Evolutionary conservation across 1,140 invertebrate genomes (phyloP).

Genomic region (Drosophila grimshawi): DNA sequence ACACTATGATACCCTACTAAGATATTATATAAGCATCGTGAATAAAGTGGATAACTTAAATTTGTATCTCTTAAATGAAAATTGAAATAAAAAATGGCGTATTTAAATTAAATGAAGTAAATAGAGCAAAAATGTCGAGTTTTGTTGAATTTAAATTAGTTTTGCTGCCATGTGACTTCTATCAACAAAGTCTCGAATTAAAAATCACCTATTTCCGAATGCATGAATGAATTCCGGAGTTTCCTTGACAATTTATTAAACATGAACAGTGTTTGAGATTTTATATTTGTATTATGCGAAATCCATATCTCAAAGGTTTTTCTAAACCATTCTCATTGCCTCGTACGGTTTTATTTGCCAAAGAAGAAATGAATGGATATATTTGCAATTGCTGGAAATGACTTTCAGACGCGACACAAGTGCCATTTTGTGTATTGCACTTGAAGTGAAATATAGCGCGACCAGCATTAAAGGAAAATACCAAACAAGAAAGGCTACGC

Average conservation of each 20-base stretch:
- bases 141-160: too few relatives aligned
- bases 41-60: not conserved
- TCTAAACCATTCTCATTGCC: not conserved
- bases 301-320: not conserved
- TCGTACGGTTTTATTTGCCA: not conserved
- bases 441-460: conserved; percentile 5
- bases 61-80: not conserved
- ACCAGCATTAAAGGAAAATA: not conserved
- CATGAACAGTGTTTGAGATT: too few relatives aligned
- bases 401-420: conserved; percentile 4
- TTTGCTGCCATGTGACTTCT: too few relatives aligned
- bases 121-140: too few relatives aligned
- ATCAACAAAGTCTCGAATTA: too few relatives aligned
- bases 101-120: too few relatives aligned
- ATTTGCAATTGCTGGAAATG: conserved; percentile 6
- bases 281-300: too few relatives aligned
- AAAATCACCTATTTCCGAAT: too few relatives aligned
- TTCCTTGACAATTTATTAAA: too few relatives aligned
- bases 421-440: conserved; percentile 11
- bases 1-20: not conserved
- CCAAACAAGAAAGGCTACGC: not conserved
- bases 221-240: too few relatives aligned
- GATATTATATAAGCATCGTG: not conserved
- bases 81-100: not conserved
- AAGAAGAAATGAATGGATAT: not conserved